These are phyloP conservation scores for Peucedramus taeniatus DNA, from an alignment of 2,113 vertebrate genomes.

Conservation along the genomic window DNA sequence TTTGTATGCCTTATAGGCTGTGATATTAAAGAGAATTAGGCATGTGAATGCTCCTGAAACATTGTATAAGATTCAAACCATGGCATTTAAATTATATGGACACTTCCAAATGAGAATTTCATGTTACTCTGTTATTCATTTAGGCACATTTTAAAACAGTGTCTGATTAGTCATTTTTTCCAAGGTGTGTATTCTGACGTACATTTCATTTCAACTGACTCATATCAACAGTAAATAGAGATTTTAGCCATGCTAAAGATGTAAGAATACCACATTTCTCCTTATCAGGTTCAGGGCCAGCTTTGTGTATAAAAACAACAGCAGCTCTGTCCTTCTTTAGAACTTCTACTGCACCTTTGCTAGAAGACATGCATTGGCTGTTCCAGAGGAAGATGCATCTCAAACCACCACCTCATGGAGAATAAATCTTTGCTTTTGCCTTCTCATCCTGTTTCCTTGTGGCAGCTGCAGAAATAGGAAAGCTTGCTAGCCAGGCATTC, in stretches of 20 bases:
- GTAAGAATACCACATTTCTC: background rate
- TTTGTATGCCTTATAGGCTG: background rate
- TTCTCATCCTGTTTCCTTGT: background rate
- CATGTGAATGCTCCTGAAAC: background rate
- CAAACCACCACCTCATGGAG: background rate
- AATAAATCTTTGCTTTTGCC: background rate
- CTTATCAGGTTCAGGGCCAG: background rate
- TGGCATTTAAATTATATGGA: background rate
- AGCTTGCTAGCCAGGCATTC: background rate
- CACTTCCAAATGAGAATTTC: background rate
- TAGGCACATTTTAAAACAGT: background rate
- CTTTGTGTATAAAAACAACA: background rate
- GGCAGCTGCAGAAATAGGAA: background rate
- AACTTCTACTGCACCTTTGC: background rate
- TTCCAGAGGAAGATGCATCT: background rate
- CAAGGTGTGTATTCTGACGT: rapidly evolving
- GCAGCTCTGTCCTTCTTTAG: background rate
- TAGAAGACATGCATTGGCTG: background rate
- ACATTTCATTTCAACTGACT: background rate
- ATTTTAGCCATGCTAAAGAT: background rate
- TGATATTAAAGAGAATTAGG: background rate
- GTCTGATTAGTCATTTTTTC: background rate
- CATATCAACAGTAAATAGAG: background rate
- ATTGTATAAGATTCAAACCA: background rate
- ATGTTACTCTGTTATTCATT: background rate